These are phyloP conservation scores for Loripinus fragilis DNA, from an alignment of 2,888 invertebrate species.

Conservation along the genomic window DNA sequence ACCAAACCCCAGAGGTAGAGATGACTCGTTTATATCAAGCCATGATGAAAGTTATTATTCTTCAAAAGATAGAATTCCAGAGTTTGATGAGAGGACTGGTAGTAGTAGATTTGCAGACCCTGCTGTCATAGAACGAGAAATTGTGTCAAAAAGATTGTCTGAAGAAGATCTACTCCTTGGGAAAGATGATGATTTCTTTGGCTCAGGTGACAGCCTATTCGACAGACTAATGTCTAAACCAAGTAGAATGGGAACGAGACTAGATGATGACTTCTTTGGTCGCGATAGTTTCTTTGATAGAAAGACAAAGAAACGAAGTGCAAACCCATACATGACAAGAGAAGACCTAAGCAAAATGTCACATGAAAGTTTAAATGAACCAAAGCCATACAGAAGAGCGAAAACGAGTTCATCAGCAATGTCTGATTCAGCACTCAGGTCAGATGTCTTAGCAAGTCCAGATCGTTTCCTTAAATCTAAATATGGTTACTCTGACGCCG, in stretches of 20 bases:
- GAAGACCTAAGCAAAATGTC: constrained; percentile 45
- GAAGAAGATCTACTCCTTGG: constrained; percentile 6
- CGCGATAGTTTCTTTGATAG: neutral
- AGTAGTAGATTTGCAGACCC: neutral
- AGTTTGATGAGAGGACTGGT: neutral
- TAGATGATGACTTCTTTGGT: neutral
- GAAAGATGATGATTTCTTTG: neutral
- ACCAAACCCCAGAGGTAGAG: constrained; percentile 33
- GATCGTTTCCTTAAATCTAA: neutral
- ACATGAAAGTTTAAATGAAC: constrained; percentile 17
- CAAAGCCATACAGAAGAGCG: neutral
- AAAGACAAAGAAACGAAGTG: neutral
- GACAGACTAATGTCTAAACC: neutral
- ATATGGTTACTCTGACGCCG: neutral
- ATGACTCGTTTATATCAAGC: constrained; percentile 36
- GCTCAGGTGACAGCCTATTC: neutral
- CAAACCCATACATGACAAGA: constrained; percentile 47
- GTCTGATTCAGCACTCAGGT: constrained; percentile 44
- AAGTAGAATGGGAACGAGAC: neutral
- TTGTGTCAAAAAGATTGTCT: neutral
- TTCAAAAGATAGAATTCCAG: constrained; percentile 1
- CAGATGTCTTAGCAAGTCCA: neutral
- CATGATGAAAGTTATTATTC: constrained; percentile 14
- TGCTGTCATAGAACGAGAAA: neutral
- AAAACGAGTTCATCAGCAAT: constrained; percentile 36